Conservation (phyloP, 2,113 vertebrate species). For the Bujurquina vittata region DNA sequence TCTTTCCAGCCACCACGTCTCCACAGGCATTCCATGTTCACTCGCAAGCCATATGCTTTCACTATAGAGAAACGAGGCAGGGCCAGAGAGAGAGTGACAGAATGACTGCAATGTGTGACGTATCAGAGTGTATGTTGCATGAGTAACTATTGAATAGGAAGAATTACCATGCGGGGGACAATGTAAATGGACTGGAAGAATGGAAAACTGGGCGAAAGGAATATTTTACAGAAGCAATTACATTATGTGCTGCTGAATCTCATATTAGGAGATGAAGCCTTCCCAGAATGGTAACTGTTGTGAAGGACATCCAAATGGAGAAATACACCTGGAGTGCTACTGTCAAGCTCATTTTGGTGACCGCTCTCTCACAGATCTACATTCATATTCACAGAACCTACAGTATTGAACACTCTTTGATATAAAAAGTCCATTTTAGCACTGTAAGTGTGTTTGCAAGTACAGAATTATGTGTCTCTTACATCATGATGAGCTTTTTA, state of each 20-base stretch:
- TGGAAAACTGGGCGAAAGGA: not conserved
- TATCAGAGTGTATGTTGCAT: not conserved
- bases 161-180: not conserved
- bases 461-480: not conserved
- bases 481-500: not conserved
- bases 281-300: no score
- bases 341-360: not conserved
- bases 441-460: accelerated
- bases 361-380: not conserved
- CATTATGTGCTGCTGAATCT: not conserved
- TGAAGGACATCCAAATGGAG: no score
- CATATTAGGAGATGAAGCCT: not conserved
- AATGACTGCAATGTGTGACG: not conserved
- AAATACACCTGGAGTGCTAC: accelerated
- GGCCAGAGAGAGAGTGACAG: not conserved
- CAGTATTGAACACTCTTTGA: not conserved
- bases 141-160: not conserved
- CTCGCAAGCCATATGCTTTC: not conserved
- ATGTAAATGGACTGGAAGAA: no score
- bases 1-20: not conserved
- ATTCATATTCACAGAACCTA: not conserved
- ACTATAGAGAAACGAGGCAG: not conserved
- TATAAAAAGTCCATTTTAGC: not conserved
- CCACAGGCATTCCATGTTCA: not conserved
- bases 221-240: not conserved